phyloP scores from a whole-genome alignment of 2,113 vertebrate genomes.

The Chitala chitala region DNA sequence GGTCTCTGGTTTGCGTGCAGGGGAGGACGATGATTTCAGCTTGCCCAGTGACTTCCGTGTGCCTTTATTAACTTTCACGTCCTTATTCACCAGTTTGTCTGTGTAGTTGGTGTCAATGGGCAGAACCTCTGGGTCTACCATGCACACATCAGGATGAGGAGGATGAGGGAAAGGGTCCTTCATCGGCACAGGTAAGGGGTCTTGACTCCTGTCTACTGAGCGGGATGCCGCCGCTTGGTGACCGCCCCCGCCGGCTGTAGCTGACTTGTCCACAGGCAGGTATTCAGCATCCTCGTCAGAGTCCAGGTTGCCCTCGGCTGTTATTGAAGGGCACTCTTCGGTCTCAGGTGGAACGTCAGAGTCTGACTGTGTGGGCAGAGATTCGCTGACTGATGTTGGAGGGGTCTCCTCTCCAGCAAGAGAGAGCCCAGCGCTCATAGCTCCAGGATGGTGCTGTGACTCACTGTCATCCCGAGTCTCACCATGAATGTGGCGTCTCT shows the following conservation, averaged over 20 bases:
- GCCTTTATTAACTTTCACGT: slow-evolving; percentile 76
- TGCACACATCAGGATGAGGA: slow-evolving; percentile 89
- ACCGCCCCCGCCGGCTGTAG: slow-evolving; percentile 60
- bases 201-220: slow-evolving; percentile 58
- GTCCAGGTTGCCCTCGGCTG: slow-evolving; percentile 77
- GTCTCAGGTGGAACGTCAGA: slow-evolving; percentile 83
- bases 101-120: slow-evolving; percentile 63
- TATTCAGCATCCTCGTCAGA: slow-evolving; percentile 89
- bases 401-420: slow-evolving; percentile 81
- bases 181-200: slow-evolving; percentile 77
- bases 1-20: slow-evolving; percentile 63
- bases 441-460: slow-evolving; percentile 46
- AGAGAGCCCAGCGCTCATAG: slow-evolving; percentile 45
- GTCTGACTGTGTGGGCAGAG: slow-evolving; percentile 86
- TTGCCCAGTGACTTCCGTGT: slow-evolving; percentile 73
- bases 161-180: slow-evolving; percentile 79
- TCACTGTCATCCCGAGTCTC: slow-evolving; percentile 43
- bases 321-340: slow-evolving; percentile 83
- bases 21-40: slow-evolving; percentile 80
- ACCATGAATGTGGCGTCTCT: slow-evolving; percentile 60
- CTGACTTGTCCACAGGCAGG: slow-evolving; percentile 81
- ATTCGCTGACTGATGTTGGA: slow-evolving; percentile 88
- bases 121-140: slow-evolving; percentile 87
- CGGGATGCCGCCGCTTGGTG: slow-evolving; percentile 63
- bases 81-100: slow-evolving; percentile 79